Evolutionary conservation across 1,140 invertebrate species (phyloP).

Genomic region (Panonychus citri): DNA sequence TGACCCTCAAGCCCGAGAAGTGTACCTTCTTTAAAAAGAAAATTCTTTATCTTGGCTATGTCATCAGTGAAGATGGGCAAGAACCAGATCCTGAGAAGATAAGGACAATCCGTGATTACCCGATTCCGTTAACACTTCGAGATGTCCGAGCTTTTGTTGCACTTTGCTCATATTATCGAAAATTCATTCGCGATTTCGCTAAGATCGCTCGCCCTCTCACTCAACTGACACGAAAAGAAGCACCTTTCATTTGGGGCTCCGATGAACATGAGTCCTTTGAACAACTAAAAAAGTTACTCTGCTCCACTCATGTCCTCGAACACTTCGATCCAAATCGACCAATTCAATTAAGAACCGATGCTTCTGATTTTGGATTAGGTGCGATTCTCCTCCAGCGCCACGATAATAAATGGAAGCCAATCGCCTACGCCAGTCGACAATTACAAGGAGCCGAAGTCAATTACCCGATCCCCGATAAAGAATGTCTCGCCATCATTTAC

Average conservation of each 20-base stretch:
- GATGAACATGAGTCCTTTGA: constrained; percentile 19
- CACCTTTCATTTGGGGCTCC: constrained; percentile 4
- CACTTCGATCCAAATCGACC: constrained; percentile 4
- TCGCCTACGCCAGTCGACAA: constrained; percentile 8
- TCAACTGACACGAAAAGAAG: no score
- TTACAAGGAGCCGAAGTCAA: constrained; percentile 11
- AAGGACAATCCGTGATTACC: no score
- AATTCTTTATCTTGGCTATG: no score
- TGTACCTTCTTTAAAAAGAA: no score
- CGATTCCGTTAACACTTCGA: no score
- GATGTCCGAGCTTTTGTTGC: no score
- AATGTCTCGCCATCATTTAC: constrained; percentile 14
- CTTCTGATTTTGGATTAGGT: constrained; percentile 9
- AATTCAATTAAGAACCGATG: constrained; percentile 9
- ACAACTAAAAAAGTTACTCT: constrained; percentile 21
- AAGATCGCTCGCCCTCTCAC: no score
- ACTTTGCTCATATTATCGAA: no score
- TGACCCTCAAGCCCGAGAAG: no score
- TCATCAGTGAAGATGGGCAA: no score
- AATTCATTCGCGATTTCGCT: no score
- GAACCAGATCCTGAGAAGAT: no score
- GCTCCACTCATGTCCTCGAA: constrained; percentile 3
- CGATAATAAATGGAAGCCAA: constrained; percentile 2
- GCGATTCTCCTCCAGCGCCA: constrained; percentile 7
- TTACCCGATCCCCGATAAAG: constrained; percentile 12